Conservation (phyloP, 1,140 invertebrate species). For the Meloidogyne hapla region DNA sequence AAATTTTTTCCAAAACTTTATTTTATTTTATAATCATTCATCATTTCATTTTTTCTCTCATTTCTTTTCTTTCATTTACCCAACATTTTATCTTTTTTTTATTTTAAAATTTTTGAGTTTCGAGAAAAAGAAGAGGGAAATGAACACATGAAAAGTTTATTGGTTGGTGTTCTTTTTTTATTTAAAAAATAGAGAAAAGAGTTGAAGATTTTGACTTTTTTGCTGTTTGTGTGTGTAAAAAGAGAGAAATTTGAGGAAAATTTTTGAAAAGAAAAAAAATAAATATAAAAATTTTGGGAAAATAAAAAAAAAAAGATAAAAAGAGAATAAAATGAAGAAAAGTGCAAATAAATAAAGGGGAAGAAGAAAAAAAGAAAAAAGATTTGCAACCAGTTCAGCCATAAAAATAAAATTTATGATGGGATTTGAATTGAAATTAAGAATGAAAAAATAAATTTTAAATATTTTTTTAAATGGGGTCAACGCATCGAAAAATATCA, state of each 20-base stretch:
- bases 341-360: no score
- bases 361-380: no score
- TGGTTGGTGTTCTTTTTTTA: neutral
- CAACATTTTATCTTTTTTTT: neutral
- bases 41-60: no score
- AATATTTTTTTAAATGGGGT: no score
- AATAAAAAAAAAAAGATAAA: neutral
- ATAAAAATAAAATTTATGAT: neutral
- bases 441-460: neutral
- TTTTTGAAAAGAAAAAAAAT: conserved; percentile 2
- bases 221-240: neutral
- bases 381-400: neutral
- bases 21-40: neutral
- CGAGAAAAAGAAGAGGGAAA: neutral
- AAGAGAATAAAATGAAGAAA: neutral
- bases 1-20: no score
- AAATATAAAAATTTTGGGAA: neutral
- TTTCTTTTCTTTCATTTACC: neutral
- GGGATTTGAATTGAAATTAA: neutral
- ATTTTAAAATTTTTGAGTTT: neutral
- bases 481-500: no score
- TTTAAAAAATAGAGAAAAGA: neutral
- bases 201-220: neutral
- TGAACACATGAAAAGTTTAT: neutral
- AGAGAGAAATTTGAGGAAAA: neutral